Conservation (phyloP, 1,140 invertebrate genomes). For the Helicoverpa armigera region DNA sequence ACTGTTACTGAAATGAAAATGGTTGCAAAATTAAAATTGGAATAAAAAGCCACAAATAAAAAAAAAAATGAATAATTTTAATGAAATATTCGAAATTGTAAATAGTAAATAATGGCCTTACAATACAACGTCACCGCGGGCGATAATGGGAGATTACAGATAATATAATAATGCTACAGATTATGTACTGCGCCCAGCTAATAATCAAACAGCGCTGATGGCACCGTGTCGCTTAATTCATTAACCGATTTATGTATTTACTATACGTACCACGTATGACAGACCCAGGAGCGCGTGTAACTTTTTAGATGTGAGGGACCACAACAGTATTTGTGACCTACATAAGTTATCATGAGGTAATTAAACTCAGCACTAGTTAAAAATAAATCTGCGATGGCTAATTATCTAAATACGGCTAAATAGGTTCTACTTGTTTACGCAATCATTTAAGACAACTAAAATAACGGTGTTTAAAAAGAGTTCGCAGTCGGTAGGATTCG, state of each 20-base stretch:
- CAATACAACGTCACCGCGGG: slow-evolving; percentile 25
- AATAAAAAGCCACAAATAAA: neutral
- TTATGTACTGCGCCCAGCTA: slow-evolving; percentile 23
- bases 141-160: slow-evolving; percentile 35
- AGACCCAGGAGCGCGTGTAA: neutral
- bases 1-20: no score
- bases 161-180: slow-evolving; percentile 35
- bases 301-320: neutral
- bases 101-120: neutral
- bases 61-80: neutral
- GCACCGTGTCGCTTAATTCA: slow-evolving; percentile 11
- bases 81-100: neutral
- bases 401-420: no score
- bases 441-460: neutral
- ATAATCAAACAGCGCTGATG: slow-evolving; percentile 51
- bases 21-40: neutral
- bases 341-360: no score
- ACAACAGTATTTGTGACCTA: no score
- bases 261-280: neutral
- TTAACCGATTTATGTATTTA: neutral
- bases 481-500: slow-evolving; percentile 54
- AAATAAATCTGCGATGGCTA: no score
- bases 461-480: no score
- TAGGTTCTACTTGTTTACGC: no score
- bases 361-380: no score